phyloP scores from a whole-genome alignment of 2,888 invertebrate genomes.

The Drosophila kuntzei region DNA sequence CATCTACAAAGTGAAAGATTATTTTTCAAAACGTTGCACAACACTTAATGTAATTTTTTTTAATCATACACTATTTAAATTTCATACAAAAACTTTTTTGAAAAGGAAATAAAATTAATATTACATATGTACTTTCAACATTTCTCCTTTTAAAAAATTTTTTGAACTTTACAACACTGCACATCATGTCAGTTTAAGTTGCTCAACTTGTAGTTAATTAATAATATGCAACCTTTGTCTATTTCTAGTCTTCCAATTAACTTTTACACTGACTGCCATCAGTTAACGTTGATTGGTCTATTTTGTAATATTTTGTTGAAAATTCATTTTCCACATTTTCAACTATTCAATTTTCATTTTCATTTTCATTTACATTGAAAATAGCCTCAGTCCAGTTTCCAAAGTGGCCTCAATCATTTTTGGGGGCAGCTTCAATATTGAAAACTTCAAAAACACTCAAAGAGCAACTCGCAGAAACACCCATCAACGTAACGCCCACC shows the following conservation, averaged over 20 bases:
- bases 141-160: too few relatives aligned
- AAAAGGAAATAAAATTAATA: too few relatives aligned
- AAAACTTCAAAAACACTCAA: constrained; percentile 74
- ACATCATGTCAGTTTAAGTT: background rate
- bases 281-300: constrained; percentile 20
- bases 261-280: constrained; percentile 4
- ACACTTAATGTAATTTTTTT: background rate
- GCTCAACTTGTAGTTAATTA: constrained; percentile 25
- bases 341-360: constrained; percentile 15
- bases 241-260: constrained; percentile 16
- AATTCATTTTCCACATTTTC: constrained; percentile 39
- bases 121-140: too few relatives aligned
- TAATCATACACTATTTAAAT: background rate
- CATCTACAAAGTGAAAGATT: background rate
- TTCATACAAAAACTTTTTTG: background rate
- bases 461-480: constrained; percentile 16
- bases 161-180: too few relatives aligned
- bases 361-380: constrained; percentile 51
- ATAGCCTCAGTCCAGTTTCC: constrained; percentile 20
- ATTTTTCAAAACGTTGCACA: background rate
- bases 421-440: constrained; percentile 44
- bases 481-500: constrained; percentile 12
- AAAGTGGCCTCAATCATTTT: constrained; percentile 58
- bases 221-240: constrained; percentile 10
- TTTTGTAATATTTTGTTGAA: constrained; percentile 26